phyloP scores from a whole-genome alignment of 2,113 vertebrate species.

The Eidolon helvum region DNA sequence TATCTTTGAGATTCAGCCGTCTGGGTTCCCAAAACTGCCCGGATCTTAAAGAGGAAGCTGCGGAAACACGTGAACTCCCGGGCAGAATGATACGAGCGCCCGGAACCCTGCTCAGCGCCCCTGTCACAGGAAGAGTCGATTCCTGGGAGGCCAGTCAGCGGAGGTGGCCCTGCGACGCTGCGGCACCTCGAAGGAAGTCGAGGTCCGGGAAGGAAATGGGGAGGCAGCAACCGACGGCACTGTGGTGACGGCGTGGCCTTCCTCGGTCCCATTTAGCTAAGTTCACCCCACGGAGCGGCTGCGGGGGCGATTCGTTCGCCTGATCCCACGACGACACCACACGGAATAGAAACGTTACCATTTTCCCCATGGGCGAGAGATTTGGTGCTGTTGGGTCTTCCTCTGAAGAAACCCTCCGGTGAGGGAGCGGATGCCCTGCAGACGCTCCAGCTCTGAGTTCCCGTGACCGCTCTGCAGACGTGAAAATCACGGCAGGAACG shows the following conservation, averaged over 20 bases:
- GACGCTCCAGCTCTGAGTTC: neutral
- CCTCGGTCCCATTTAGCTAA: neutral
- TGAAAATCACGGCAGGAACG: neutral
- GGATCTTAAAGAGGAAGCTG: neutral
- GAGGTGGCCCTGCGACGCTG: neutral
- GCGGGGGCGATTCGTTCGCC: neutral
- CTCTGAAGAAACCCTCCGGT: neutral
- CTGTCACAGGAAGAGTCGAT: neutral
- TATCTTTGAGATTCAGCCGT: neutral
- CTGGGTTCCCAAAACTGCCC: neutral
- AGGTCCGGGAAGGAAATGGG: neutral
- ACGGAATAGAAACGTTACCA: neutral
- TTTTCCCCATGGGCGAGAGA: neutral
- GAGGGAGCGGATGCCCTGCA: neutral
- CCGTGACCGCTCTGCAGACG: neutral
- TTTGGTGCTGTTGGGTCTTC: neutral
- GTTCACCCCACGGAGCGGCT: accelerated
- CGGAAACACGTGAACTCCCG: neutral
- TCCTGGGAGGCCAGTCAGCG: neutral
- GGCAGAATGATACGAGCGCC: neutral
- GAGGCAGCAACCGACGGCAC: neutral
- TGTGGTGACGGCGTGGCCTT: neutral
- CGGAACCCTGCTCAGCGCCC: neutral
- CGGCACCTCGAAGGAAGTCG: neutral
- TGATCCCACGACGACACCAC: neutral